These are phyloP conservation scores for Laterallus jamaicensis DNA, from an alignment of 2,113 vertebrate species.

Conservation along the genomic window DNA sequence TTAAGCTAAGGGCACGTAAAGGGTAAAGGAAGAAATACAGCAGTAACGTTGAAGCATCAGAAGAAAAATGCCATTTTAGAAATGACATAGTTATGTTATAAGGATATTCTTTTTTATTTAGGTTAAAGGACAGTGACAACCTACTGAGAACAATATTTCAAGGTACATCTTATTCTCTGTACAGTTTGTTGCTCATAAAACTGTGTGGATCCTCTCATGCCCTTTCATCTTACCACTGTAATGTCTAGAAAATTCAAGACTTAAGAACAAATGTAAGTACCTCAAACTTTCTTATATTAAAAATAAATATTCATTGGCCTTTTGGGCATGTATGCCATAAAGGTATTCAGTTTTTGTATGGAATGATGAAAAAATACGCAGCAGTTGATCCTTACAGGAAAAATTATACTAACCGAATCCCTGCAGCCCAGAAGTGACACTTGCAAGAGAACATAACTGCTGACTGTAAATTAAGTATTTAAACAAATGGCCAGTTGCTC, in stretches of 20 bases:
- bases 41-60: background rate
- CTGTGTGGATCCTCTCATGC: rapidly evolving
- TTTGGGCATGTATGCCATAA: background rate
- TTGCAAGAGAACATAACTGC: background rate
- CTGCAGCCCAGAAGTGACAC: background rate
- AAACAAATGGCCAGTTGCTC: background rate
- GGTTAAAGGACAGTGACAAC: background rate
- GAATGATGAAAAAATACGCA: background rate
- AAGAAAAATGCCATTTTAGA: background rate
- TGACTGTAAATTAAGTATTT: background rate
- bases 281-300: background rate
- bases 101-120: background rate
- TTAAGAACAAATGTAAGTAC: background rate
- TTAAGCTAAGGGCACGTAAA: slow-evolving; percentile 16
- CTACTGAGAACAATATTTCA: background rate
- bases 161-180: background rate
- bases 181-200: background rate
- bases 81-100: slow-evolving; percentile 30
- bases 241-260: background rate
- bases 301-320: background rate
- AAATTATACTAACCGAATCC: background rate
- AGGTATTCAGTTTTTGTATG: background rate
- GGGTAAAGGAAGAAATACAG: slow-evolving; percentile 9
- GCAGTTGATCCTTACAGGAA: background rate
- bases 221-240: background rate